Evolutionary conservation across 2,113 vertebrate species (phyloP), one percentile per base, ranked within the genome.

Genomic region (Oostethus manadensis): DNA sequence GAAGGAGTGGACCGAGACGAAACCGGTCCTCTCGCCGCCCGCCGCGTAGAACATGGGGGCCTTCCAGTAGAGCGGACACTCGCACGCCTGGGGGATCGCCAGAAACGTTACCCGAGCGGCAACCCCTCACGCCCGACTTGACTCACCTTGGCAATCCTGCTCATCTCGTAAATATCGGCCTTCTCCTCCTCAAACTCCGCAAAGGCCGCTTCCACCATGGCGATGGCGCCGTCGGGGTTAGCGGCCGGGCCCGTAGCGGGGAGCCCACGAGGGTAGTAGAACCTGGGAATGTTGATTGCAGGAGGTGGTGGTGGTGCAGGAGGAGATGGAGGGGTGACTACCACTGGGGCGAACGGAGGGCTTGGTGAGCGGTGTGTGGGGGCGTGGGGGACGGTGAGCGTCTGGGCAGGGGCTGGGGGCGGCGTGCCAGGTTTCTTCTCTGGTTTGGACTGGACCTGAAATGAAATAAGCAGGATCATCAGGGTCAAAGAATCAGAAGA

Each of bases 31-130:
- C 68, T 98, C 95, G 59, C 96, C 97, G 23, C 96, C 93, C 0
- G 96, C 90, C 0, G 91, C 92, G 78, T 73, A 92, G 83, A 99
- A 99, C 92, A 99, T 90, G 21, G 96, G 86, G 16, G 94, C 90
- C 87, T 99, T 99, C 97, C 97, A 99, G 82, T 96, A 99, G 22
- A 99, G 91, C 9, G 97, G 97, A 85, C 92, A 98, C 65, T 89
- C 92, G 68, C 96, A 98, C 49, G 91, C 83, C 97, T 99, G 86
- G 68, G 77, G 84, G 1, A 65, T 33, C 45, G n/a, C 13, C 57
- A 56, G n/a, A 0, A 0, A 0, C 10, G 21, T 70, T 62, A 74
- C 0, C 13, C 43, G 20, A 62, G 17, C 7, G 13, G 15, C 35
- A 66, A 18, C n/a, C 18, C n/a, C 46, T n/a, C 8, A 7, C 17